Conservation (phyloP, 1,140 invertebrate genomes). For the Lepidurus couesii region DNA sequence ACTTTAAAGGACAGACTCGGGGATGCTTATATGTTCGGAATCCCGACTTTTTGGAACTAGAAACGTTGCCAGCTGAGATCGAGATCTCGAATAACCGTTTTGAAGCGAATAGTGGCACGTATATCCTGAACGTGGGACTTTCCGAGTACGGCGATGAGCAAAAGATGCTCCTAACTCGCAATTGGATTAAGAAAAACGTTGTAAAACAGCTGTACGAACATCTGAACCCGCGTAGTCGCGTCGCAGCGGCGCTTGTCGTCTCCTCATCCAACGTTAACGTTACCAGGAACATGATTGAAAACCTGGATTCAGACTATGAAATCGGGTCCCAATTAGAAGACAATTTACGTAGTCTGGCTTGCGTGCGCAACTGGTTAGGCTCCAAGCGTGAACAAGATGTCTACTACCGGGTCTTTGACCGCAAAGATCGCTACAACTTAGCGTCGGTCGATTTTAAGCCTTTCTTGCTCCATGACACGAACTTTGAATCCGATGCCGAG, state of each 20-base stretch:
- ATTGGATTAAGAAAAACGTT: conserved; percentile 78
- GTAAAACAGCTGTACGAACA: conserved; percentile 79
- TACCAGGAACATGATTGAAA: conserved; percentile 86
- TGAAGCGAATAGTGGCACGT: conserved; percentile 74
- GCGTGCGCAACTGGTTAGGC: conserved; percentile 90
- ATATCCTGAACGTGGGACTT: conserved; percentile 78
- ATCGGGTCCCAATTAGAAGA: conserved; percentile 91
- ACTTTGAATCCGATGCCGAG: conserved; percentile 70
- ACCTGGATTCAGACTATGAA: conserved; percentile 83
- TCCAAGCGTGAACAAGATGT: conserved; percentile 67
- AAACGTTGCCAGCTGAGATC: conserved; percentile 62
- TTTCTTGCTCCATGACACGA: conserved; percentile 74
- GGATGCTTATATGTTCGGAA: conserved; percentile 85
- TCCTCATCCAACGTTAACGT: conserved; percentile 80
- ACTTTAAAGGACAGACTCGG: conserved; percentile 70
- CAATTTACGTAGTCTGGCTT: conserved; percentile 88
- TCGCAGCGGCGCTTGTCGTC: conserved; percentile 81
- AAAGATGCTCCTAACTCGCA: conserved; percentile 76
- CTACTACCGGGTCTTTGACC: conserved; percentile 67
- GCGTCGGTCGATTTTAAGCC: conserved; percentile 80
- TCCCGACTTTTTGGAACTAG: conserved; percentile 61
- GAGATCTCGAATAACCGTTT: conserved; percentile 84
- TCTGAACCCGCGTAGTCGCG: conserved; percentile 76
- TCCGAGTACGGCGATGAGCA: conserved; percentile 78
- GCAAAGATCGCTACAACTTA: conserved; percentile 85